Evolutionary conservation across 2,888 invertebrate genomes (phyloP).

Genomic region (Thysanoteuthis rhombus): DNA sequence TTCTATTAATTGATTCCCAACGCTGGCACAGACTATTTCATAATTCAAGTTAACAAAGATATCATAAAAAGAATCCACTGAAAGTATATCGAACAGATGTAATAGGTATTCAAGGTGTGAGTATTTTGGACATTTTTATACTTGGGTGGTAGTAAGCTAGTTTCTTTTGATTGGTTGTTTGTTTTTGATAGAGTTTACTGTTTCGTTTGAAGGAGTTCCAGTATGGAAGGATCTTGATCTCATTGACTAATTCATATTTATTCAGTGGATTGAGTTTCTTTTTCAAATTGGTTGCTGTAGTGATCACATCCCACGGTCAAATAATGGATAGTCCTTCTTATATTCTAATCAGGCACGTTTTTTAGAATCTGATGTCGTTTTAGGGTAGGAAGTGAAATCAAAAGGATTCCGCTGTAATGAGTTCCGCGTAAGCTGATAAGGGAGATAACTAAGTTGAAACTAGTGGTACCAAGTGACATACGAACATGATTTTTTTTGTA

Average conservation of each 20-base stretch:
- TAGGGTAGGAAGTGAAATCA: neutral
- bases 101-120: no score
- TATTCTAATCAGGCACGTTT: neutral
- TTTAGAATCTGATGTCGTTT: neutral
- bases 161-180: no score
- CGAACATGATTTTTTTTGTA: neutral
- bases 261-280: neutral
- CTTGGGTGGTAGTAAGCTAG: no score
- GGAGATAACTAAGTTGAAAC: constrained; percentile 12
- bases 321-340: no score
- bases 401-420: neutral
- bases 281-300: neutral
- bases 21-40: no score
- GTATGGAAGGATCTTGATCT: neutral
- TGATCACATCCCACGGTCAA: neutral
- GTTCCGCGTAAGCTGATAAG: neutral
- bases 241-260: neutral
- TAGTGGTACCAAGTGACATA: neutral
- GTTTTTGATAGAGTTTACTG: neutral
- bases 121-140: no score
- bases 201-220: constrained; percentile 17
- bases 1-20: no score
- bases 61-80: no score
- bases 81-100: no score
- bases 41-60: no score